phyloP scores from a whole-genome alignment of 2,113 vertebrate genomes.

The Cyanistes caeruleus region DNA sequence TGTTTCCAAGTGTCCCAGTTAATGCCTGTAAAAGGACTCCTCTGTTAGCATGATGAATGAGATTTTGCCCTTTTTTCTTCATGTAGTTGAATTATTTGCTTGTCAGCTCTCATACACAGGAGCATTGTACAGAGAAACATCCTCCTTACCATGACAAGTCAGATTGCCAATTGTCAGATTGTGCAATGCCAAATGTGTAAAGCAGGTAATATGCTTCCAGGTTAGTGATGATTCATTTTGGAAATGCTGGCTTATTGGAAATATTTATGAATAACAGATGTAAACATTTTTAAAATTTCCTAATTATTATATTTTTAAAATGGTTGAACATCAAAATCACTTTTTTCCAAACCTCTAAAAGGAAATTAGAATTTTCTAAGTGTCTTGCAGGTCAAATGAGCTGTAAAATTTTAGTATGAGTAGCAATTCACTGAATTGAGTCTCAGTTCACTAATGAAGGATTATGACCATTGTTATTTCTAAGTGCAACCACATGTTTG shows the following conservation, averaged over 20 bases:
- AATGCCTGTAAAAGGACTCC: not conserved
- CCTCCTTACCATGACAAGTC: not conserved
- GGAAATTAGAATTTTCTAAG: not conserved
- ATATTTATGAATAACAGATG: not conserved
- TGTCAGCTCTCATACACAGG: not conserved
- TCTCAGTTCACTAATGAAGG: constrained; percentile 30
- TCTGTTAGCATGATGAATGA: not conserved
- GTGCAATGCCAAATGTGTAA: not conserved
- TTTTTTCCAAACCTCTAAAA: not conserved
- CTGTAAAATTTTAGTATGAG: constrained; percentile 18
- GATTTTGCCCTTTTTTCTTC: not conserved
- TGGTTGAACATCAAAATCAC: not conserved
- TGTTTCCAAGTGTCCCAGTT: not conserved
- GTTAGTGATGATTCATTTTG: not conserved
- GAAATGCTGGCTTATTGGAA: not conserved
- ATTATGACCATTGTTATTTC: not conserved
- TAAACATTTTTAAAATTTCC: not conserved
- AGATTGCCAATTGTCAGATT: not conserved
- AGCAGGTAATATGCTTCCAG: not conserved
- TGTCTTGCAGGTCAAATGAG: not conserved
- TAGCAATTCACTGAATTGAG: constrained; percentile 14
- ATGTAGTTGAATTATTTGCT: not conserved
- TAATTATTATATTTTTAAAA: not conserved
- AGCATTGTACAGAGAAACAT: not conserved
- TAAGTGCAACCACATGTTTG: constrained; percentile 9